These are phyloP conservation scores for Pantherophis vulpinus DNA, from an alignment of 2,797 vertebrate genomes.

Conservation along the genomic window DNA sequence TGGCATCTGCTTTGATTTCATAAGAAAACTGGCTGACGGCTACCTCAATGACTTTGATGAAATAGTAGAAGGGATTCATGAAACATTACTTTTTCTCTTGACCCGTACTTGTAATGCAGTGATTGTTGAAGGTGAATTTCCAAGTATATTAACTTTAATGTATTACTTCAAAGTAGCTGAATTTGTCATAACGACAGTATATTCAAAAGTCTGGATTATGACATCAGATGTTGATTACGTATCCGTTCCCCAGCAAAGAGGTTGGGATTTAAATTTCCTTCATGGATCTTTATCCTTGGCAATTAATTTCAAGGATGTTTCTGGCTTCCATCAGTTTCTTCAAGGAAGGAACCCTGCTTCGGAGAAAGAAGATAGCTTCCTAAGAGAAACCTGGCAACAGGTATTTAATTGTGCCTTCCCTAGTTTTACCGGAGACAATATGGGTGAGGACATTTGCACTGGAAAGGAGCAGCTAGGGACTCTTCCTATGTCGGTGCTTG, in stretches of 20 bases:
- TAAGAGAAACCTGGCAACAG: background rate
- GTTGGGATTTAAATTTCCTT: background rate
- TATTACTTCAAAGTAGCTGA: background rate
- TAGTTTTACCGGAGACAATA: fast-evolving
- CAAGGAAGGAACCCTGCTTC: background rate
- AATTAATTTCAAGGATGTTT: background rate
- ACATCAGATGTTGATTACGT: background rate
- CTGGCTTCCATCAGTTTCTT: background rate
- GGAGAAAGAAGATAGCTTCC: background rate
- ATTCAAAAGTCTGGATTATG: background rate
- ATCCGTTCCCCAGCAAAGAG: background rate
- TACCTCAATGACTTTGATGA: background rate
- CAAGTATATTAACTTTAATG: too few species aligned
- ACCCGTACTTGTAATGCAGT: background rate
- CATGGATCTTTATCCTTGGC: slow-evolving; percentile 3
- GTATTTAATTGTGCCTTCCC: background rate
- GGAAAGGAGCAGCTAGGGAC: background rate
- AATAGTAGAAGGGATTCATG: background rate
- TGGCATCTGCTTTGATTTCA: background rate
- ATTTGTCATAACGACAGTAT: background rate
- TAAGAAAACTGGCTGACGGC: background rate
- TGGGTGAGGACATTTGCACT: background rate
- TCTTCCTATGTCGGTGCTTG: background rate
- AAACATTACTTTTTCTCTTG: background rate
- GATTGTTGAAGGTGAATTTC: background rate